These are phyloP conservation scores for Trachelus troglodyta DNA, from an alignment of 2,888 invertebrate species.

Conservation along the genomic window DNA sequence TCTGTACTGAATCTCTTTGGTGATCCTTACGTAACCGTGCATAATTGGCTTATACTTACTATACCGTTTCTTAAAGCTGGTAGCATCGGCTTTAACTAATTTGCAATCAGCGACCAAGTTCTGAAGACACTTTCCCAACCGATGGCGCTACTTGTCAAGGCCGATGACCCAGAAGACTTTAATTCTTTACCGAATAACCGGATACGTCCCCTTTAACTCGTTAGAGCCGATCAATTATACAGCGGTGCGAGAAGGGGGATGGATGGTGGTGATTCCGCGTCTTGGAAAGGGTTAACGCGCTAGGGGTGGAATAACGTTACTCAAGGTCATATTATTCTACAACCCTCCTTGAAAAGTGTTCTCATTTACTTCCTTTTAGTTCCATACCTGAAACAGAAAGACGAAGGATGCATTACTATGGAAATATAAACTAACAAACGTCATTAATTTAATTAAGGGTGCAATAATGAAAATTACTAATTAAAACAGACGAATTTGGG, in stretches of 20 bases:
- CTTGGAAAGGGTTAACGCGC: neutral
- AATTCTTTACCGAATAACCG: conserved; percentile 51
- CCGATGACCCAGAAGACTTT: conserved; percentile 61
- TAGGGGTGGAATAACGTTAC: neutral
- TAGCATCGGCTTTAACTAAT: conserved; percentile 65
- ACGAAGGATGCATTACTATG: neutral
- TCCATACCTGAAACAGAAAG: conserved; percentile 2
- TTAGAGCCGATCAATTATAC: conserved; percentile 62
- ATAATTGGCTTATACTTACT: neutral
- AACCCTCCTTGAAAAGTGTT: neutral
- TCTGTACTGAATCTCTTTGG: neutral
- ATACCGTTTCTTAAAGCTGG: conserved; percentile 12
- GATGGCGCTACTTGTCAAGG: conserved; percentile 29
- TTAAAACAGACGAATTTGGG: neutral
- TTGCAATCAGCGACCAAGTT: conserved; percentile 60
- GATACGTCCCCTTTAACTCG: conserved; percentile 60
- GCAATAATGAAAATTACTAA: neutral
- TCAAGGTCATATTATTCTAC: neutral
- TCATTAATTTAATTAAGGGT: neutral
- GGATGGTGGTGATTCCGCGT: neutral
- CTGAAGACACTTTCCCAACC: conserved; percentile 43
- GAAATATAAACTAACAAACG: neutral
- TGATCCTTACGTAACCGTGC: neutral
- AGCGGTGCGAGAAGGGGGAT: conserved; percentile 20
- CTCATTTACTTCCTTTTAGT: neutral